These are phyloP conservation scores for Mionectes macconnelli DNA, from an alignment of 2,113 vertebrate genomes.

Conservation along the genomic window DNA sequence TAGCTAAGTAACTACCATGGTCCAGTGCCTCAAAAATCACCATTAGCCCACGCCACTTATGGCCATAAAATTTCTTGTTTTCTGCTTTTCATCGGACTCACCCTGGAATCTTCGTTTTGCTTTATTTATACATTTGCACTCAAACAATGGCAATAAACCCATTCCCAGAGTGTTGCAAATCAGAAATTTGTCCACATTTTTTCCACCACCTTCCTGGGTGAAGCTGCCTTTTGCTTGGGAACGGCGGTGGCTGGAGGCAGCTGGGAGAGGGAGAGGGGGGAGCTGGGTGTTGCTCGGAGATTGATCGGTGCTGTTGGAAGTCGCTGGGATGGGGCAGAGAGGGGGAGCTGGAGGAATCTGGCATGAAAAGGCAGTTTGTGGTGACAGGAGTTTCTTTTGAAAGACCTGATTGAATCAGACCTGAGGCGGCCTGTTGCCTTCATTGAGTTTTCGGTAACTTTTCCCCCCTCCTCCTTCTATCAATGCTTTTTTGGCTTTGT, in stretches of 20 bases:
- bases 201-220: conserved; percentile 82
- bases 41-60: conserved; percentile 97
- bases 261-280: not conserved
- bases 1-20: conserved; percentile 91
- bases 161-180: conserved; percentile 96
- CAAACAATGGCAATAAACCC: conserved; percentile 91
- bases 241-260: conserved; percentile 60
- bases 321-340: conserved; percentile 28
- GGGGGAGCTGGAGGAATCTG: conserved; percentile 24
- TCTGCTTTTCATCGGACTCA: conserved; percentile 93
- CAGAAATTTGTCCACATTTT: conserved; percentile 94
- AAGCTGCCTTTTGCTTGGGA: conserved; percentile 71
- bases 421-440: conserved; percentile 36
- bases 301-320: conserved; percentile 62
- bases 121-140: conserved; percentile 90
- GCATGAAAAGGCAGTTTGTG: conserved; percentile 62
- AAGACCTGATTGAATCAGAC: conserved; percentile 33
- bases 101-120: conserved; percentile 90
- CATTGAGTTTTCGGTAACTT: conserved; percentile 18
- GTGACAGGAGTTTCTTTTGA: conserved; percentile 53
- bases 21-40: conserved; percentile 96
- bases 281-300: conserved; percentile 35
- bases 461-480: not conserved
- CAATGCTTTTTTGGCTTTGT: not conserved
- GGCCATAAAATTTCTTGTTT: conserved; percentile 98